Evolutionary conservation across 2,888 invertebrate species (phyloP), one percentile per base, ranked within the genome.

Genomic region (Schizaphis graminum): DNA sequence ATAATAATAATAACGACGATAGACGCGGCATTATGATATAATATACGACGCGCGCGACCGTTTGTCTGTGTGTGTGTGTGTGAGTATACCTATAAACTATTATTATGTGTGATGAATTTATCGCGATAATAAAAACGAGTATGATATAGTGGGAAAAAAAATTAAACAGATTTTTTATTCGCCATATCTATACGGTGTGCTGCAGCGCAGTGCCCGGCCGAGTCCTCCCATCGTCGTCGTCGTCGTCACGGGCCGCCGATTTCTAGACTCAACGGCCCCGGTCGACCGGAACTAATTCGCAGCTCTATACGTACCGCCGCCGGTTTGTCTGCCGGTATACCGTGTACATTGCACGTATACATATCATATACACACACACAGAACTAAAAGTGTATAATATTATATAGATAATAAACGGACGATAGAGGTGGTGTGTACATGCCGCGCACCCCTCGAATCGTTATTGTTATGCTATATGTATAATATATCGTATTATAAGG

Each of bases 231-330:
- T 35, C 53, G 53, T 35, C 28, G 47, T n/a, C 85, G 57, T 56
- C 53, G 41, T 61, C 93, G 93, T 89, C 93, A 93, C 93, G 89
- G 93, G 44, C 93, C 57, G 67, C 10, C 88, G 93, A 89, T 56
- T 56, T 89, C 77, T 84, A 16, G n/a, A 89, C 89, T 93, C 92
- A 41, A 88, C 92, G 89, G 53, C 89, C 89, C 56, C 90, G 93
- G 16, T 53, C 93, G 89, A 93, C 93, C 93, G 93, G 93, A 93
- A 93, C 93, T 93, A 93, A 93, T 93, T 93, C 93, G 93, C 87
- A 35, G 21, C 77, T 77, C 77, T 86, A 86, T 21, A 86, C 47
- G 28, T 53, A 21, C 13, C 10, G 86, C 44, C 47, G 88, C 88
- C 53, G 56, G 53, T 24, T 21, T 41, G 53, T 88, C 88, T 88